Percentiles rank a stretch among this genome's conserved stretches.
phyloP scores from a whole-genome alignment of 2,888 invertebrate genomes.

The Candidula unifasciata region DNA sequence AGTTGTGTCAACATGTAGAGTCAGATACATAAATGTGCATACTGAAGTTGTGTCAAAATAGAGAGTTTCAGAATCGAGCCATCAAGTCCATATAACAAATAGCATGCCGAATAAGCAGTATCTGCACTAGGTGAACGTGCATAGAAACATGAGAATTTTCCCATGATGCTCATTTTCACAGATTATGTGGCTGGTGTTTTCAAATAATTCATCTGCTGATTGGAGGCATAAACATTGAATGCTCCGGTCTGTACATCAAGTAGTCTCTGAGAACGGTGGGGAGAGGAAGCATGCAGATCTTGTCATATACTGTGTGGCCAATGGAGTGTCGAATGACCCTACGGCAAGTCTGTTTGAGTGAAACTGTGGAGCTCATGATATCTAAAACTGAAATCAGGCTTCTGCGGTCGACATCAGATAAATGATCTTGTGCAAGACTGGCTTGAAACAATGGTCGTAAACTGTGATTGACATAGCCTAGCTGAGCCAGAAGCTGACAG shows the following conservation, averaged over 20 bases:
- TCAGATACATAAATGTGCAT: too few species aligned
- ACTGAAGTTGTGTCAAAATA: too few species aligned
- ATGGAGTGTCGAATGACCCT: conserved; percentile 72
- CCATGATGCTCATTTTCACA: too few species aligned
- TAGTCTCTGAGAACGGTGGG: conserved; percentile 72
- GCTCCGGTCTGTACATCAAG: conserved; percentile 69
- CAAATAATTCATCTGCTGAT: too few species aligned
- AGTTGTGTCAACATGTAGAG: too few species aligned
- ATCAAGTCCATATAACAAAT: too few species aligned
- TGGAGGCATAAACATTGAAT: not conserved
- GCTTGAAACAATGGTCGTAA: conserved; percentile 63
- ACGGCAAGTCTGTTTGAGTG: conserved; percentile 71
- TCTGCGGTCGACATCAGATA: conserved; percentile 64
- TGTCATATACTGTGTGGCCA: conserved; percentile 68
- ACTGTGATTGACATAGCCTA: conserved; percentile 69
- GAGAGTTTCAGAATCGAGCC: too few species aligned
- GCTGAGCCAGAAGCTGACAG: conserved; percentile 71
- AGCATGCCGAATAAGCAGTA: too few species aligned
- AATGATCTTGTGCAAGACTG: conserved; percentile 63
- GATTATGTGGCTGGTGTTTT: too few species aligned
- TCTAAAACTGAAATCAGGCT: conserved; percentile 66
- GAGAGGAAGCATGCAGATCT: conserved; percentile 69
- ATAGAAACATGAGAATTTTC: not conserved
- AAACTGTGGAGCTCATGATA: conserved; percentile 69
- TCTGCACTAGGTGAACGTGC: too few species aligned